Percentiles rank a stretch among this genome's conserved stretches.
These are phyloP conservation scores for Sebastes dallii DNA, from an alignment of 2,797 vertebrate species.

Conservation along the genomic window DNA sequence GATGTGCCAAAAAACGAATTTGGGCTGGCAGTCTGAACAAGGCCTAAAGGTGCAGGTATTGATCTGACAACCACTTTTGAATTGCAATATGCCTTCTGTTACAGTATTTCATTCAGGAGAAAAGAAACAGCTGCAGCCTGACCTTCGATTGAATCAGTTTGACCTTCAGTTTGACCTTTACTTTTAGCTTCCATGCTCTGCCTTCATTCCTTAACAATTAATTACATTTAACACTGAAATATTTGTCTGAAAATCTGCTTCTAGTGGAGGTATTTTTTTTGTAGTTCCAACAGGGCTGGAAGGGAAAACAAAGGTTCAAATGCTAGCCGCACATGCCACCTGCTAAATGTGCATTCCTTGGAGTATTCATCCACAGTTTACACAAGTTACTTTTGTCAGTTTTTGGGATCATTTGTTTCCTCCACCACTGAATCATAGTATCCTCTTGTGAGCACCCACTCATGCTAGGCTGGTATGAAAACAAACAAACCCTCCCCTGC, in stretches of 20 bases:
- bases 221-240: not conserved
- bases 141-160: not conserved
- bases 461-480: conserved; percentile 1
- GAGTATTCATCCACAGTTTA: not conserved
- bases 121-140: not conserved
- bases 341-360: not conserved
- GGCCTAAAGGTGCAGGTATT: not conserved
- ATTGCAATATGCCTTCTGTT: not conserved
- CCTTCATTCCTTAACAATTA: not conserved
- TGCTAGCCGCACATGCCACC: not conserved
- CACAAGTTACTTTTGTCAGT: not conserved
- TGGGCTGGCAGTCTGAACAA: not conserved
- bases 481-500: conserved; percentile 28
- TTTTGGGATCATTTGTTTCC: conserved; percentile 6
- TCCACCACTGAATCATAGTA: conserved; percentile 14
- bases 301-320: not conserved
- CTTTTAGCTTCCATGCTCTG: not conserved
- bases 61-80: not conserved
- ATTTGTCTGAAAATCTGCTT: not conserved
- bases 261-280: not conserved
- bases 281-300: not conserved
- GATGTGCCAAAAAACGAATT: not conserved
- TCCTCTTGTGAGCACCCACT: conserved; percentile 30
- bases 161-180: not conserved
- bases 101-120: not conserved